These are phyloP conservation scores for Leptinotarsa tumamoca DNA, from an alignment of 2,888 invertebrate genomes.

Conservation along the genomic window DNA sequence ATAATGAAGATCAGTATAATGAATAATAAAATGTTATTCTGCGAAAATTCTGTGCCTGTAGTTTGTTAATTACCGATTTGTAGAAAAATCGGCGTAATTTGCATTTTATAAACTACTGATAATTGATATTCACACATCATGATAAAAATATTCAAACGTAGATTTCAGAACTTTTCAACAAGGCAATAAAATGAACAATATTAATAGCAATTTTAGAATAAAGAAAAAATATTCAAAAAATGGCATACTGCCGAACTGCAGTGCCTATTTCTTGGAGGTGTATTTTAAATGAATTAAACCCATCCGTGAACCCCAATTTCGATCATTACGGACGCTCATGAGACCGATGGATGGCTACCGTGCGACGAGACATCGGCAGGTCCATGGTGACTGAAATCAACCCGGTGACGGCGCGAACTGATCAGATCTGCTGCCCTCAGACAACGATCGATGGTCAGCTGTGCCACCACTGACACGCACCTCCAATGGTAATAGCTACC, in stretches of 20 bases:
- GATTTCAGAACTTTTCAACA: not conserved
- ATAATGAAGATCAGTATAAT: no score
- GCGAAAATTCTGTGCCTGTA: no score
- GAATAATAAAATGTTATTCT: no score
- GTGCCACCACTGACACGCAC: constrained; percentile 74
- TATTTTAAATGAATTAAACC: constrained; percentile 68
- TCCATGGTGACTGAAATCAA: constrained; percentile 72
- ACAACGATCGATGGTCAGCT: constrained; percentile 73
- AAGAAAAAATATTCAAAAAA: constrained; percentile 60
- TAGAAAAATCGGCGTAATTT: no score
- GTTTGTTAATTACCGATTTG: no score
- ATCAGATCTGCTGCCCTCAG: constrained; percentile 72
- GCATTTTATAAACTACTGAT: no score
- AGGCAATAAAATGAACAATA: not conserved
- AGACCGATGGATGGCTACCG: constrained; percentile 69
- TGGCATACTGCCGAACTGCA: constrained; percentile 69
- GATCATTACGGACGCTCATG: constrained; percentile 76
- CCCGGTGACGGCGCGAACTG: constrained; percentile 74
- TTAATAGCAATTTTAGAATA: not conserved
- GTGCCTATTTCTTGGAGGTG: constrained; percentile 72
- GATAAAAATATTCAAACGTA: no score
- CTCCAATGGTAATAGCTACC: constrained; percentile 60
- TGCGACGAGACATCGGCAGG: constrained; percentile 70
- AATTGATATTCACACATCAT: no score
- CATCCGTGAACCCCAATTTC: constrained; percentile 71